Evolutionary conservation across 2,113 vertebrate species (phyloP), one percentile per base, ranked within the genome.

Genomic region (Nannobrachium achirus): DNA sequence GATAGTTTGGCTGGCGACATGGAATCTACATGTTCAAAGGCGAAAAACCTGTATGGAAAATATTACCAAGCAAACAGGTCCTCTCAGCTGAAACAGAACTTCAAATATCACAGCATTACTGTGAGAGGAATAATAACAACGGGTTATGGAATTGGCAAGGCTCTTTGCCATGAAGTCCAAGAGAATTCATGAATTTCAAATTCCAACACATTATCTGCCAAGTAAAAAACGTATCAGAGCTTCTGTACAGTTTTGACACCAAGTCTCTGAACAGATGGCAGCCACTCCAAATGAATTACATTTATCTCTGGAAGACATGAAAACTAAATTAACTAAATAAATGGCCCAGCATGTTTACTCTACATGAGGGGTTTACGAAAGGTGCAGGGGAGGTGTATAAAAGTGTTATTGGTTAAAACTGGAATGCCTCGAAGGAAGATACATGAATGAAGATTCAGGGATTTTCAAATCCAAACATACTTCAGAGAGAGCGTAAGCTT

Each of bases 181-280:
- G 72, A 79, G 73, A 86, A 86, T 88, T 86, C 63, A 82, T 86
- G 84, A 61, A 87, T 86, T 82, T 77, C 82, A 18, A 74, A 59
- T 80, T 86, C 44, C 49, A 68, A 58, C 16, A 51, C 64, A 73
- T 64, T 55, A 19, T 60, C 69, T 76, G 75, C 80, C 80, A 81
- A 72, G 60, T 77, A 50, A 49, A 50, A 80, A 75, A 71, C 72
- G 53, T 75, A 66, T 77, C 52, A 82, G 72, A 76, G 73, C 57
- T 57, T 64, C 20, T 60, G 71, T 11, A 49, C 50, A 59, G 60
- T 53, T 73, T 69, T 73, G 58, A 33, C 38, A 20, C 18, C 60
- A 20, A 48, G 10, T 41, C 18, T 60, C 19, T 63, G 55, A 74
- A 66, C 59, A 45, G 39, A 69, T 71, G 60, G 66, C 68, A 69